Evolutionary conservation across 2,797 vertebrate genomes (phyloP), one percentile per base, ranked within the genome.

Genomic region (Lemur catta): DNA sequence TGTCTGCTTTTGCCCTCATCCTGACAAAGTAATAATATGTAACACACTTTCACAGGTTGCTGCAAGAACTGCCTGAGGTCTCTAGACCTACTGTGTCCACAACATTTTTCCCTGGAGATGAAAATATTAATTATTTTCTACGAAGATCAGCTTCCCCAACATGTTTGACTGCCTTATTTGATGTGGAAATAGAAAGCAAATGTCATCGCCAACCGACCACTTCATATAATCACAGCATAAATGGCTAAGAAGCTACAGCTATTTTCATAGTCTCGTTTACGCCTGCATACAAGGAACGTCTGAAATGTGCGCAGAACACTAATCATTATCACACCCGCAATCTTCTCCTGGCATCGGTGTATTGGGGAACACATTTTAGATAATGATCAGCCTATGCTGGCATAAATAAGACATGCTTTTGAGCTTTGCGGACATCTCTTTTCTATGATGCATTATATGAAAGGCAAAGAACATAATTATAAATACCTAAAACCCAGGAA

Each of bases 71-170:
- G 8, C 18, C 33, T 86, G 46, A 59, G 95, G 81, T 78, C 92
- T 94, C 81, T 52, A 93, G 87, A 71, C 50, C 72, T 35, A 24
- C 79, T 81, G 72, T 86, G 38, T 76, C 57, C 18, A 55, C 52
- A 75, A 72, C 65, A 74, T 52, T 24, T 48, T 89, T 71, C 61
- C 88, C 74, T 10, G 20, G n/a, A 12, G 48, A 76, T 93, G n/a
- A 89, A 97, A 98, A 97, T 63, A 48, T 33, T 75, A 96, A 93
- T 76, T 93, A 69, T 76, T 91, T 97, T 95, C 96, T 69, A 93
- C 55, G 38, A 95, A 96, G 43, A n/a, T 28, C 72, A 87, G 89
- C 86, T 95, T 93, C 78, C 38, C 30, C 71, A 38, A 28, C 35
- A 55, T 75, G 14, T 89, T 94, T 48, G 38, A 46, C 61, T 89